Evolutionary conservation across 2,888 invertebrate species (phyloP).

Genomic region (Ectemnius lituratus): DNA sequence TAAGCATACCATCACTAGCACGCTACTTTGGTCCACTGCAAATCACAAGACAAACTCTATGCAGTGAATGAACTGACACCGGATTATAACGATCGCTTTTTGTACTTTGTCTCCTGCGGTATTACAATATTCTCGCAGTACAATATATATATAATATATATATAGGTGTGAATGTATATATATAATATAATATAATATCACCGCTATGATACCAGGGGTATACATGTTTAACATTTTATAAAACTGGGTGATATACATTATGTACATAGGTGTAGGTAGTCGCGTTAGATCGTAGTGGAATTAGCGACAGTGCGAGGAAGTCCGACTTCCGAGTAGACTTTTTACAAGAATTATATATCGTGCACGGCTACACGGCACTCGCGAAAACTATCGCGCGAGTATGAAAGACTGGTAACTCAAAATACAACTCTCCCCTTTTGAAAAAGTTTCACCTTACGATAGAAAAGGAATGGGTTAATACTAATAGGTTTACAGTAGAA

Average conservation of each 20-base stretch:
- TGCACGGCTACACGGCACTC: too few relatives aligned
- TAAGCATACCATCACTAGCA: constrained; percentile 17
- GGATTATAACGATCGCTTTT: constrained; percentile 23
- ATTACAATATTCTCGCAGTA: constrained; percentile 11
- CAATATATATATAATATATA: constrained; percentile 2
- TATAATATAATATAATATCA: neutral
- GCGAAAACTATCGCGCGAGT: too few relatives aligned
- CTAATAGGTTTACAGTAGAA: neutral
- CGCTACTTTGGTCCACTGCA: constrained; percentile 36
- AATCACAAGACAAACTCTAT: constrained; percentile 18
- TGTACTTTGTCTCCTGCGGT: constrained; percentile 36
- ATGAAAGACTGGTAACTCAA: neutral
- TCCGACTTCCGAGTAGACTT: too few relatives aligned
- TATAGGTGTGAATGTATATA: too few relatives aligned
- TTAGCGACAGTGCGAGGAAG: too few relatives aligned
- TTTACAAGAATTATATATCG: too few relatives aligned
- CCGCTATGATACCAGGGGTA: neutral
- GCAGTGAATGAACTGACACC: constrained; percentile 25
- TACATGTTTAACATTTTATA: neutral
- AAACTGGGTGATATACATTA: constrained; percentile 15
- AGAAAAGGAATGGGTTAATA: constrained; percentile 1
- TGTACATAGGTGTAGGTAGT: constrained; percentile 1
- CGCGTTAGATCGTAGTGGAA: too few relatives aligned
- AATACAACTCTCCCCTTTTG: neutral
- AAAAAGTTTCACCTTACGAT: neutral